These are phyloP conservation scores for Hyperopisus bebe DNA, from an alignment of 2,113 vertebrate genomes.

Conservation along the genomic window DNA sequence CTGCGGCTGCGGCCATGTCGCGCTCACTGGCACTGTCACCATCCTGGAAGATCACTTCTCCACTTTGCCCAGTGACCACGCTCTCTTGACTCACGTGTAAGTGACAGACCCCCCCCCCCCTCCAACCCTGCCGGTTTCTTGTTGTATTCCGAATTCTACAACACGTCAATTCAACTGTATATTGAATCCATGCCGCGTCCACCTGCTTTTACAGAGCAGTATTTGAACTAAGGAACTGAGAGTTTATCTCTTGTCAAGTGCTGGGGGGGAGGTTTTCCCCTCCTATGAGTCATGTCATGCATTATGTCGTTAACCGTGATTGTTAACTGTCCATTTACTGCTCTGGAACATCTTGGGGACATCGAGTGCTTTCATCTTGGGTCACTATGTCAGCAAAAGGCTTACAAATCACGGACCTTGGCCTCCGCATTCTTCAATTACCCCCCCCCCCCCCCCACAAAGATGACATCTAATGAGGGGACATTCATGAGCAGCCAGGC, in stretches of 20 bases:
- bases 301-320: not conserved
- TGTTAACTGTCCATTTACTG: not conserved
- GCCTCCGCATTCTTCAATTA: no score
- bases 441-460: no score
- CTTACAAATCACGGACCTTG: not conserved
- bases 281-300: not conserved
- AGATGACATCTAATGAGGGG: no score
- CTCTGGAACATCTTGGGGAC: not conserved
- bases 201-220: not conserved
- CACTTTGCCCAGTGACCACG: constrained; percentile 76
- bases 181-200: no score
- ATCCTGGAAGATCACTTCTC: constrained; percentile 93
- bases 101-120: constrained; percentile 43
- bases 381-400: not conserved
- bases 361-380: not conserved
- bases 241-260: not conserved
- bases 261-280: not conserved
- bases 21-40: constrained; percentile 80
- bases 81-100: constrained; percentile 83
- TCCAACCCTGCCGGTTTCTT: not conserved
- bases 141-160: not conserved
- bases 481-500: not conserved
- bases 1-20: constrained; percentile 93
- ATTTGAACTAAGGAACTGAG: not conserved
- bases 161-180: not conserved